A percentile compares a stretch with the other conserved stretches of the same genome.
Evolutionary conservation across 2,888 invertebrate species (phyloP).

Genomic region (Pseudococcus longispinus): DNA sequence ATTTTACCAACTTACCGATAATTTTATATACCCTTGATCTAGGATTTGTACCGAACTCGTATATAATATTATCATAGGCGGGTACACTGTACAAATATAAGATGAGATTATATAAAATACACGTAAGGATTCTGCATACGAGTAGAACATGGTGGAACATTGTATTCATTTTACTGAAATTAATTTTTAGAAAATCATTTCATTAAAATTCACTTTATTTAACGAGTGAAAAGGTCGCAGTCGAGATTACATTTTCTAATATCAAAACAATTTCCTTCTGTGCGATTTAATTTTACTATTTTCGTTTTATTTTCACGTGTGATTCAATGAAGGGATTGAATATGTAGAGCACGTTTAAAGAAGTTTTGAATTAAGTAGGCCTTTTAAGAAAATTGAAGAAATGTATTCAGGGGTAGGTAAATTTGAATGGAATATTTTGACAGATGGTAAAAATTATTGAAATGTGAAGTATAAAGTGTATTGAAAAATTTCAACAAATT

Average conservation of each 20-base stretch:
- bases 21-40: not conserved
- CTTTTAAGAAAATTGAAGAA: no score
- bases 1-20: not conserved
- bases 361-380: no score
- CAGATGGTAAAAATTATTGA: no score
- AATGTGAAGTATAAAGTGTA: no score
- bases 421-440: no score
- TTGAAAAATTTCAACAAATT: no score
- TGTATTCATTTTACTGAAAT: not conserved
- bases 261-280: not conserved
- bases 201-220: not conserved
- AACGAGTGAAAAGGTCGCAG: not conserved
- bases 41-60: not conserved
- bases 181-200: not conserved
- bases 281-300: not conserved
- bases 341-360: no score
- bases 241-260: not conserved
- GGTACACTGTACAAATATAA: not conserved
- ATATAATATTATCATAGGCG: not conserved
- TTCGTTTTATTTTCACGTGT: not conserved
- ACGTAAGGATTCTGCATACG: not conserved
- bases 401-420: no score
- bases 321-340: not conserved
- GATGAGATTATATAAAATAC: not conserved
- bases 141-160: not conserved